These are phyloP conservation scores for Parotia lawesii DNA, from an alignment of 2,113 vertebrate species.

Conservation along the genomic window DNA sequence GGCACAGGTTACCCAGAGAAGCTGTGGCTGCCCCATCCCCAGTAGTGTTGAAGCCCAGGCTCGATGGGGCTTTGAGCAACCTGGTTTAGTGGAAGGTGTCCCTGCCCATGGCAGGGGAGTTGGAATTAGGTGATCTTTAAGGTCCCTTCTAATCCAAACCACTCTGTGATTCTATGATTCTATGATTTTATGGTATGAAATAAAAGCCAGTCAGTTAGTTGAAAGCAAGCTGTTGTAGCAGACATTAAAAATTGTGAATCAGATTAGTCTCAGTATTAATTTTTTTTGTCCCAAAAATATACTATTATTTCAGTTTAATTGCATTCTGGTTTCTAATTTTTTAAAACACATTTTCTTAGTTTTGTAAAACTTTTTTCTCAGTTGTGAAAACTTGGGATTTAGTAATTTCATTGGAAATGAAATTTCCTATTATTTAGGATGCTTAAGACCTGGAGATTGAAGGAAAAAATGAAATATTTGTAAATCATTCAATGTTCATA, in stretches of 20 bases:
- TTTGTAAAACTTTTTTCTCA: neutral
- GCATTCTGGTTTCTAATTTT: neutral
- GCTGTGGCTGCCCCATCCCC: neutral
- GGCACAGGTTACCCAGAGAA: neutral
- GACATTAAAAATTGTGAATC: neutral
- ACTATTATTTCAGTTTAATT: neutral
- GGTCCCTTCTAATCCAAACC: neutral
- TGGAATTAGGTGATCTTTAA: neutral
- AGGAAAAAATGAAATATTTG: neutral
- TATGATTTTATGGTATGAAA: neutral
- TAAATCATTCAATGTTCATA: neutral
- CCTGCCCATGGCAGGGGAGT: neutral
- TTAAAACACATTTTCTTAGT: neutral
- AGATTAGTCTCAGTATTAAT: neutral
- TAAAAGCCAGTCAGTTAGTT: neutral
- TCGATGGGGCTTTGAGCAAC: neutral
- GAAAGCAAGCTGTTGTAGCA: neutral
- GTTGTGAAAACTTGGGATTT: neutral
- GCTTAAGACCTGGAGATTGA: neutral
- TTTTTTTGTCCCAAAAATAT: neutral
- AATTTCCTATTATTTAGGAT: neutral
- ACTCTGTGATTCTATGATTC: neutral
- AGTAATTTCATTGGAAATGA: neutral
- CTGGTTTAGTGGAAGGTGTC: neutral
- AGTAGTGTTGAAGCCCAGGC: accelerated